Evolutionary conservation across 2,113 vertebrate species (phyloP), one percentile per base, ranked within the genome.

Genomic region (Cephalopholis sonnerati): DNA sequence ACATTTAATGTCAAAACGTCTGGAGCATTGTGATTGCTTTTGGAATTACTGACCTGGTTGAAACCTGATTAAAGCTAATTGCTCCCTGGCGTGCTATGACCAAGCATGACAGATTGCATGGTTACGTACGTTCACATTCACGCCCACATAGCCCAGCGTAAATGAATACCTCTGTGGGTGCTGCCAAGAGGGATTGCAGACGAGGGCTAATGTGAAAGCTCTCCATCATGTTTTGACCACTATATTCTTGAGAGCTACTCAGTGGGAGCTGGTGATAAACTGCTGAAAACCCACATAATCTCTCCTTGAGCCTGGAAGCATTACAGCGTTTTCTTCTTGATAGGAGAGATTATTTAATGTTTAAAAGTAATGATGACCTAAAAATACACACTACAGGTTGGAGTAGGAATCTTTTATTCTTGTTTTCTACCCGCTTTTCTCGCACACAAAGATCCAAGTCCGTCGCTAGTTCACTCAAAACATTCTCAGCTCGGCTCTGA

Each of bases 41-140:
- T 81, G 66, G 64, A 87, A 84, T 88, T 74, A 82, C 82, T 87
- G 89, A 93, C 87, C 89, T 66, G 72, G 65, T 22, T 77, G 58
- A 92, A 88, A 82, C 69, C 75, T 89, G 86, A 87, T 90, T 91
- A 86, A 89, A 89, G 74, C 74, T 89, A 92, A 93, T 92, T 92
- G 84, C 83, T 87, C 89, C 87, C 89, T 65, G 44, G 77, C 1
- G 85, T 67, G 54, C 87, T 66, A 74, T 81, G 90, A 83, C 69
- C 77, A 59, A 86, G 68, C 65, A 48, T 79, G 84, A 91, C 84
- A 87, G 79, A 92, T 88, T 86, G 82, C 87, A 74, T 11, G 57
- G 54, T 32, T 59, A 79, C 76, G 51, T 82, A 72, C 69, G 51
- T 83, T 86, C 76, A 75, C 67, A 79, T 85, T 69, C 25, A 78